Conservation (phyloP, 2,113 vertebrate genomes). For the Microtus pennsylvanicus region DNA sequence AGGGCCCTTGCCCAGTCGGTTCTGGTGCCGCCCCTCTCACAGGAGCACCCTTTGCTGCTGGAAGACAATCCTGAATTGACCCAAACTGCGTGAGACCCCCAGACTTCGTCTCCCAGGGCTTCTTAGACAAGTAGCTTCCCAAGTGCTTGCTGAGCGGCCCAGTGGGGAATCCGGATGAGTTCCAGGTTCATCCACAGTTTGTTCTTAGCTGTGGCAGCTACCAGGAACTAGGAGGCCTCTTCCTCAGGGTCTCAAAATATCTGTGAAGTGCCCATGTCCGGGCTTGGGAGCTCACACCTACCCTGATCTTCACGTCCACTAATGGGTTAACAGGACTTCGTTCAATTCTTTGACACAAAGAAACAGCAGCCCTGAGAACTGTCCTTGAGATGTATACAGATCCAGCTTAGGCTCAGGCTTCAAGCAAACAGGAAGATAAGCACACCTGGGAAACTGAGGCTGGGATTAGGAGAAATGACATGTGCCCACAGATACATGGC, state of each 20-base stretch:
- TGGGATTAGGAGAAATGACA: not conserved
- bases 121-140: not conserved
- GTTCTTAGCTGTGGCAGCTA: not conserved
- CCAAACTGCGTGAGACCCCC: not conserved
- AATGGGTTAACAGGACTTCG: not conserved
- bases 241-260: not conserved
- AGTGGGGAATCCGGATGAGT: not conserved
- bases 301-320: not conserved
- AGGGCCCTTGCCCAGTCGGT: not conserved
- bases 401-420: fast-evolving
- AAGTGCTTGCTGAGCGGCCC: fast-evolving
- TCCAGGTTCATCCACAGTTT: not conserved
- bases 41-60: not conserved
- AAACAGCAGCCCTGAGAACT: not conserved
- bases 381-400: not conserved
- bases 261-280: not conserved
- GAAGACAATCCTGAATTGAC: fast-evolving
- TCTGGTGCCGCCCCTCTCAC: fast-evolving
- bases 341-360: not conserved
- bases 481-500: not conserved
- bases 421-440: not conserved
- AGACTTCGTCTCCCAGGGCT: not conserved
- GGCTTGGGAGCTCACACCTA: fast-evolving
- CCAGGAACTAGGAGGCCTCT: not conserved
- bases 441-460: not conserved